Conservation (phyloP, 1,140 invertebrate species). For the Propsilocerus akamusi region DNA sequence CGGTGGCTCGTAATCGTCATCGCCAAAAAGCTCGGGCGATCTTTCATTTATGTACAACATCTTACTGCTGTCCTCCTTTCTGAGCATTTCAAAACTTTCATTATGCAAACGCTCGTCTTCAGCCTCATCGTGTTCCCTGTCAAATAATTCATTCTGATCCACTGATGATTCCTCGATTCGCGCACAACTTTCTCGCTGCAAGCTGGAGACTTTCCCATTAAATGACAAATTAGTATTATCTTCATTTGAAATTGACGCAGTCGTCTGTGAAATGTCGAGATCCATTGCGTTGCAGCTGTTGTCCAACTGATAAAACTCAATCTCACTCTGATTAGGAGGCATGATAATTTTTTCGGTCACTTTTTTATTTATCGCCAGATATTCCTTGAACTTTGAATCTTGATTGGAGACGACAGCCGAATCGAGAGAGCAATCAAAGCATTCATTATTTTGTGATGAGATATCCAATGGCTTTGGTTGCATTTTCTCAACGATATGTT, state of each 20-base stretch:
- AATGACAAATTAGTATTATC: slow-evolving; percentile 13
- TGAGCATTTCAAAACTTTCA: background rate
- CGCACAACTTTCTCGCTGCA: too few relatives aligned
- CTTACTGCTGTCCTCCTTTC: background rate
- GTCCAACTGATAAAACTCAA: slow-evolving; percentile 8
- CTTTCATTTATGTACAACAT: slow-evolving; percentile 13
- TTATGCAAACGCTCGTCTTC: background rate
- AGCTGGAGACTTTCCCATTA: slow-evolving; percentile 20
- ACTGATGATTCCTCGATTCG: too few relatives aligned
- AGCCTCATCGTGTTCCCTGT: background rate
- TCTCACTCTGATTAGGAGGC: background rate
- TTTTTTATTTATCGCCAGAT: background rate
- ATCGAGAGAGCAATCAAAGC: too few relatives aligned
- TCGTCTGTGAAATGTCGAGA: slow-evolving; percentile 10
- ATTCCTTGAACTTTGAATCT: background rate
- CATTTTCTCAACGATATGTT: background rate
- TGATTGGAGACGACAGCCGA: background rate
- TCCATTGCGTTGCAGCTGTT: slow-evolving; percentile 23
- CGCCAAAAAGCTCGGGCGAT: slow-evolving; percentile 20
- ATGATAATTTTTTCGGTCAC: background rate
- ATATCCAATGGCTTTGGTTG: background rate
- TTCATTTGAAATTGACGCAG: slow-evolving; percentile 1
- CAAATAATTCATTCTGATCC: too few relatives aligned
- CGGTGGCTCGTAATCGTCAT: slow-evolving; percentile 16
- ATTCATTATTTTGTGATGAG: background rate